These are phyloP conservation scores for Paraescarpia echinospica DNA, from an alignment of 1,140 invertebrate genomes.

Conservation along the genomic window DNA sequence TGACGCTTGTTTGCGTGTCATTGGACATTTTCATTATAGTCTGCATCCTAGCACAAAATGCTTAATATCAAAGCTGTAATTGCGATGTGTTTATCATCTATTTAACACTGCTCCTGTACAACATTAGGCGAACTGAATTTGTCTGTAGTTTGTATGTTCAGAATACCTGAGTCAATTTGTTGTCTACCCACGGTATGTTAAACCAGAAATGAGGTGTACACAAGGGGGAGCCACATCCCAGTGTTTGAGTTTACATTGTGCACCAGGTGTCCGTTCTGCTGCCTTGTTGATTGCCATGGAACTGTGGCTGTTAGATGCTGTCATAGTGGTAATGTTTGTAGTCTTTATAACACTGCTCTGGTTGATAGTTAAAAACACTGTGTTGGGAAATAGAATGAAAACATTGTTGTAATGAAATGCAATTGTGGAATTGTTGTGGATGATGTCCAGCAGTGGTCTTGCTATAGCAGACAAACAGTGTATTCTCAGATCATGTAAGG, in stretches of 20 bases:
- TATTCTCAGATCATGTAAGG: too few relatives aligned
- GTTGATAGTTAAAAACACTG: background rate
- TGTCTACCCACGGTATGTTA: too few relatives aligned
- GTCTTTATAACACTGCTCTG: background rate
- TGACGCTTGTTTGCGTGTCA: too few relatives aligned
- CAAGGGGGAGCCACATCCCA: background rate
- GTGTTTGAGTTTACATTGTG: background rate
- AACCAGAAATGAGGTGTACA: background rate
- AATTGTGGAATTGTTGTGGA: too few relatives aligned
- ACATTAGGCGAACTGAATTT: background rate
- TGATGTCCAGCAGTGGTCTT: too few relatives aligned
- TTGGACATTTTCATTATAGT: too few relatives aligned
- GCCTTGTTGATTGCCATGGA: background rate
- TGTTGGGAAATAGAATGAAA: background rate
- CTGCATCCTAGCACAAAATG: too few relatives aligned
- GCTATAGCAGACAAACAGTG: too few relatives aligned
- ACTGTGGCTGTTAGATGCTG: background rate
- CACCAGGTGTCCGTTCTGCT: background rate
- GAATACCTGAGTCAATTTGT: background rate
- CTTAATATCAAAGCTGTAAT: too few relatives aligned
- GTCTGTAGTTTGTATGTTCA: background rate
- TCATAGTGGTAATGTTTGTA: background rate
- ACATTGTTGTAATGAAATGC: background rate
- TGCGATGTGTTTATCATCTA: too few relatives aligned
- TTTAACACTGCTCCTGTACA: too few relatives aligned